Percentiles rank a stretch among this genome's conserved stretches.
Evolutionary conservation across 2,113 vertebrate genomes (phyloP).

Genomic region (Bombycilla garrulus): DNA sequence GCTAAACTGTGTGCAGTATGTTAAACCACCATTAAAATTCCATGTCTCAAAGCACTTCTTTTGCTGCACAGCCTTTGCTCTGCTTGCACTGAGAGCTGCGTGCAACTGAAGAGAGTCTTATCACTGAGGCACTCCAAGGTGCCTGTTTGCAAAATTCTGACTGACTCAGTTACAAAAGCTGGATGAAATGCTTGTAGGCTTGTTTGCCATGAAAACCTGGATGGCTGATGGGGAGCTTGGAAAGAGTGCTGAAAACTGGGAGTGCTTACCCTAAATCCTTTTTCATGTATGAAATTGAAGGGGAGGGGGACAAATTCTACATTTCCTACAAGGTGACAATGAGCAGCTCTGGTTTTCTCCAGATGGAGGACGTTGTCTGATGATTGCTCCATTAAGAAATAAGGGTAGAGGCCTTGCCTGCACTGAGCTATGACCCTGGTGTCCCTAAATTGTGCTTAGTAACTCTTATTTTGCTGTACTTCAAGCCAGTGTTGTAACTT

Average conservation of each 20-base stretch:
- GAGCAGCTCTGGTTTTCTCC: not conserved
- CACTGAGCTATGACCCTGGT: not conserved
- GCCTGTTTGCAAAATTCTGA: not conserved
- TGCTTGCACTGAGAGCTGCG: not conserved
- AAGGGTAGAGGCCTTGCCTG: not conserved
- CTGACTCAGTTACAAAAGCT: not conserved
- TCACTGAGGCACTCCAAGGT: not conserved
- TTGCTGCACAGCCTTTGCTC: not conserved
- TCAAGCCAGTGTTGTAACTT: not conserved
- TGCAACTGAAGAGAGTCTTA: not conserved
- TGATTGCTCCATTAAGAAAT: not conserved
- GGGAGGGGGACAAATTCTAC: not conserved
- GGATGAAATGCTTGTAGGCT: not conserved
- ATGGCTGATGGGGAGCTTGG: not conserved
- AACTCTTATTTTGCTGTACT: not conserved
- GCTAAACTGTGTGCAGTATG: not conserved
- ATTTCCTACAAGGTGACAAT: not conserved
- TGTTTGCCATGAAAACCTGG: not conserved
- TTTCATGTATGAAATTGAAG: not conserved
- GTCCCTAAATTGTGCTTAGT: not conserved
- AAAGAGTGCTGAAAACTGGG: not conserved
- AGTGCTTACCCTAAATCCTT: not conserved
- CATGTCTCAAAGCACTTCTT: not conserved
- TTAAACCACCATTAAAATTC: constrained; percentile 30
- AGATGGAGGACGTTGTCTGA: not conserved